Base-by-base conservation (phyloP, 2,113 vertebrate genomes). In the Bubo bubo region DNA sequence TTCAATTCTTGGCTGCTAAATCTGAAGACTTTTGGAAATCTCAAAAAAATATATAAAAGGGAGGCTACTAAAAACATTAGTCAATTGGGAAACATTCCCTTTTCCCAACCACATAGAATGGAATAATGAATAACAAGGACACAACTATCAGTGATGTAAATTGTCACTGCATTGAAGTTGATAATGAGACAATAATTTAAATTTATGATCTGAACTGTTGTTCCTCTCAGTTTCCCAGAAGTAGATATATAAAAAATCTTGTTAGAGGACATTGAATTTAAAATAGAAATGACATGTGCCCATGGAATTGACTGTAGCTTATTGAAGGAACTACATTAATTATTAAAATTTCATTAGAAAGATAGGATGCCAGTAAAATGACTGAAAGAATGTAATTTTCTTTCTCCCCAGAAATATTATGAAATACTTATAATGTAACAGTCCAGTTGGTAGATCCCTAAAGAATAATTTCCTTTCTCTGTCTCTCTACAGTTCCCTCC, bases 311-410 rank as follows among this genome's bases (percentile, higher is more conserved):
- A 66, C 55, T 76, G 49, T 34, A 92, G 4, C 18, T 58, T 71
- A 58, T 8, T 93, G 67, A 93, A 94, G 6, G 4, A 73, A 53
- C 28, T 66, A 50, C 1, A 34, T 37, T 76, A 47, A 14, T 66
- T 96, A 88, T 68, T 94, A 74, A 90, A 94, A 83, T 76, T 90
- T 88, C 41, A 80, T 58, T 90, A 85, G 32, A 93, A 95, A 92
- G 63, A 92, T 86, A 94, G 90, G 13, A 71, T 74, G 59, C 79
- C 82, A 94, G 67, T 74, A 84, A 95, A 96, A 88, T 37, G 8
- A 77, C 82, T 80, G 72, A 50, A 80, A 84, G 58, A 90, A 77
- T 59, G 14, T 18, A 11, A 55, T 77, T 88, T 81, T 86, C 32
- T 73, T 72, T 94, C 75, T 93, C 86, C 55, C 2, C n/a, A 84